Percentiles rank a stretch among this genome's conserved stretches.
Evolutionary conservation across 2,888 invertebrate genomes (phyloP).

Genomic region (Portevinia maculata): DNA sequence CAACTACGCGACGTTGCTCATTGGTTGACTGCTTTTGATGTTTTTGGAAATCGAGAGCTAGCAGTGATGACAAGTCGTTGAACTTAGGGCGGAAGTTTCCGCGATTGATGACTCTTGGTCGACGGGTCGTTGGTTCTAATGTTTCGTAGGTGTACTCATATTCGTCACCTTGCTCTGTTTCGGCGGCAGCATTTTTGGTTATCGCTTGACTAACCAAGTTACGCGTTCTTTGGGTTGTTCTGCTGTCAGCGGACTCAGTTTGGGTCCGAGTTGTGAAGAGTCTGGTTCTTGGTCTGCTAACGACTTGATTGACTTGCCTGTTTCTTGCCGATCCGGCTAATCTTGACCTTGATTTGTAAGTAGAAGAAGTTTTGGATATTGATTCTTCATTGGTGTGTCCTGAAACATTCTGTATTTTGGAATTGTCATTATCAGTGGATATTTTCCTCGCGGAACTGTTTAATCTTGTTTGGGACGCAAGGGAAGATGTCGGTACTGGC

Average conservation of each 20-base stretch:
- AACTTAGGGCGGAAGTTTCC: slow-evolving; percentile 78
- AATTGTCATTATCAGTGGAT: not conserved
- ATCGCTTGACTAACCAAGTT: slow-evolving; percentile 6
- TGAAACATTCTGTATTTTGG: not conserved
- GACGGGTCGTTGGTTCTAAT: slow-evolving; percentile 75
- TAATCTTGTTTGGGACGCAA: slow-evolving; percentile 18
- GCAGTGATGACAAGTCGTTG: slow-evolving; percentile 79
- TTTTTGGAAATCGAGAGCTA: slow-evolving; percentile 78
- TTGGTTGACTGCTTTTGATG: slow-evolving; percentile 68
- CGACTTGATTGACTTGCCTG: not conserved
- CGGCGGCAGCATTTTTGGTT: slow-evolving; percentile 76
- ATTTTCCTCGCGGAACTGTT: slow-evolving; percentile 24
- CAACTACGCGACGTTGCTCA: slow-evolving; percentile 24
- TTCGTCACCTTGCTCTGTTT: slow-evolving; percentile 77
- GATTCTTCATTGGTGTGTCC: not conserved
- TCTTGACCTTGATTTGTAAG: not conserved
- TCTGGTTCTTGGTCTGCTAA: slow-evolving; percentile 11
- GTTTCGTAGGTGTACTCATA: slow-evolving; percentile 75
- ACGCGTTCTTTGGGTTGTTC: slow-evolving; percentile 68
- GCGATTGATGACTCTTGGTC: slow-evolving; percentile 76
- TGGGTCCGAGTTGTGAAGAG: slow-evolving; percentile 19
- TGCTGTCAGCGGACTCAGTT: slow-evolving; percentile 69
- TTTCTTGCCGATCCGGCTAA: slow-evolving; percentile 1
- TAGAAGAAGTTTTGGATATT: not conserved
- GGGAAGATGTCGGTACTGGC: not conserved